These are phyloP conservation scores for Anableps anableps DNA, from an alignment of 2,797 vertebrate genomes.

Conservation along the genomic window DNA sequence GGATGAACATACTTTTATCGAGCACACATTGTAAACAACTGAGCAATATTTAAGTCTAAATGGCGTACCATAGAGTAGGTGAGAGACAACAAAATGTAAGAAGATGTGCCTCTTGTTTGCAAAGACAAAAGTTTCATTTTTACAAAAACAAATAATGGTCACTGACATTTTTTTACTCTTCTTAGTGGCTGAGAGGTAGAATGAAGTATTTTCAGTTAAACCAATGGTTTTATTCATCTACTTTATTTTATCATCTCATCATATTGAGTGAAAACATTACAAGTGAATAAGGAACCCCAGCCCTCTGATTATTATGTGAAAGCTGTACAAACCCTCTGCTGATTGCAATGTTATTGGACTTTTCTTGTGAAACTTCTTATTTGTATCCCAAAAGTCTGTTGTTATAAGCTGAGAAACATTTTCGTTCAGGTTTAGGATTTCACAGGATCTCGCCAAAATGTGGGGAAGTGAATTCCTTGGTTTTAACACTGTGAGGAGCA, in stretches of 20 bases:
- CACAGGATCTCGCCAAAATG: conserved; percentile 65
- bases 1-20: conserved; percentile 79
- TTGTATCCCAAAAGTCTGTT: conserved; percentile 85
- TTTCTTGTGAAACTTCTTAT: conserved; percentile 83
- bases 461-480: conserved; percentile 66
- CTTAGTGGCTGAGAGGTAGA: conserved; percentile 89
- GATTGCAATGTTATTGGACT: conserved; percentile 52
- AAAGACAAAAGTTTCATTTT: conserved; percentile 80
- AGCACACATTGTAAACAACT: conserved; percentile 84
- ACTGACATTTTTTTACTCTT: conserved; percentile 74
- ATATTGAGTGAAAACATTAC: conserved; percentile 76
- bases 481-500: conserved; percentile 76
- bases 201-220: conserved; percentile 79
- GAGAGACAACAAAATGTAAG: conserved; percentile 82
- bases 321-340: conserved; percentile 82
- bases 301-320: conserved; percentile 83
- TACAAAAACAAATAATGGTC: conserved; percentile 82
- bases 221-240: conserved; percentile 73
- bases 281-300: conserved; percentile 79
- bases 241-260: conserved; percentile 76
- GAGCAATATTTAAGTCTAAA: conserved; percentile 81
- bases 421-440: conserved; percentile 53
- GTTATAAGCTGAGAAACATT: conserved; percentile 75
- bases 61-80: conserved; percentile 82
- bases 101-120: conserved; percentile 79